A percentile compares a stretch with the other conserved stretches of the same genome.
phyloP scores from a whole-genome alignment of 1,140 invertebrate species.

The Tribolium madens region DNA sequence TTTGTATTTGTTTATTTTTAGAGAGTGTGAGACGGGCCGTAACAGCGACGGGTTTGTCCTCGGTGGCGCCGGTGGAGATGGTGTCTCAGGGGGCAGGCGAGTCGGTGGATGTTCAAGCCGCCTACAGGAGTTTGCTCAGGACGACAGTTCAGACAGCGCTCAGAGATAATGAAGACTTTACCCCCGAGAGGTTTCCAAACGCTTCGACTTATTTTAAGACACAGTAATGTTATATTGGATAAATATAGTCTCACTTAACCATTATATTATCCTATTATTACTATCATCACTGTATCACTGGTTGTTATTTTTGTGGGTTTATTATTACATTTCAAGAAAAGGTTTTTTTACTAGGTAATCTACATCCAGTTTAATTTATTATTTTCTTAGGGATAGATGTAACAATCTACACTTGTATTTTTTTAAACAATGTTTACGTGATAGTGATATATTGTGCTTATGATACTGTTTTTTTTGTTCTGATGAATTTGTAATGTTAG shows the following conservation, averaged over 20 bases:
- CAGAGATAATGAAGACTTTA: conserved; percentile 67
- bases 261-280: conserved; percentile 24
- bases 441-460: conserved; percentile 23
- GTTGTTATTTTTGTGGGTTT: conserved; percentile 31
- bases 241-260: conserved; percentile 33
- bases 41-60: conserved; percentile 66
- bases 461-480: not conserved
- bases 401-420: not conserved
- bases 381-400: not conserved
- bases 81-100: conserved; percentile 63
- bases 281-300: conserved; percentile 22
- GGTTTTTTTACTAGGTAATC: not conserved
- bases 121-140: conserved; percentile 67
- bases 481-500: conserved; percentile 3
- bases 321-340: not conserved
- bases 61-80: conserved; percentile 66
- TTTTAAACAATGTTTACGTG: conserved; percentile 20
- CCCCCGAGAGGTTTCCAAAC: conserved; percentile 68
- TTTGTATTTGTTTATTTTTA: conserved; percentile 47
- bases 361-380: conserved; percentile 22
- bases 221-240: conserved; percentile 61
- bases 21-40: conserved; percentile 70
- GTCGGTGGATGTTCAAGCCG: conserved; percentile 65
- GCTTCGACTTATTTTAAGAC: conserved; percentile 66
- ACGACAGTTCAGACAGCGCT: conserved; percentile 65